Base-by-base conservation (phyloP, 2,797 vertebrate genomes). In the Hoplostethus mediterraneus region DNA sequence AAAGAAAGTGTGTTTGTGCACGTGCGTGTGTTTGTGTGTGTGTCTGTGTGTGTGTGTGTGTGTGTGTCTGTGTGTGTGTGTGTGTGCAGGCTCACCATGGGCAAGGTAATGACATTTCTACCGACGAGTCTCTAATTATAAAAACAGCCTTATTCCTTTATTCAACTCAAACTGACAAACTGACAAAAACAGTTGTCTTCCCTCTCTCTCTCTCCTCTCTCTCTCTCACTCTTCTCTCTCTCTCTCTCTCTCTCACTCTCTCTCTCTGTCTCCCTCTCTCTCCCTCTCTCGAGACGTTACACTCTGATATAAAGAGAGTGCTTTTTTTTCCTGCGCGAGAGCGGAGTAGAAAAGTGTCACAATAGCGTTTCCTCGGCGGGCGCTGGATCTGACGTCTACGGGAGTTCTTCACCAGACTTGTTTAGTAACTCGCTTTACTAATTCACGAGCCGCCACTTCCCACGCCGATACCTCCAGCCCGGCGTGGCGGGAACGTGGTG, bases 221-320 rank as follows among this genome's bases (percentile, higher is more conserved):
- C n/a, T n/a, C n/a, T n/a, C n/a, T n/a, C n/a, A n/a, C n/a, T n/a
- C n/a, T n/a, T n/a, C n/a, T n/a, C n/a, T n/a, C n/a, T n/a, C n/a
- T n/a, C n/a, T n/a, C n/a, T n/a, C n/a, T n/a, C n/a, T n/a, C n/a
- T n/a, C n/a, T n/a, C n/a, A n/a, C n/a, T n/a, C n/a, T n/a, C n/a
- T n/a, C n/a, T n/a, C n/a, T n/a, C n/a, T n/a, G n/a, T n/a, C n/a
- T n/a, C n/a, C n/a, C n/a, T n/a, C n/a, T n/a, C n/a, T n/a, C n/a
- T n/a, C n/a, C 21, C 78, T 72, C 81, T 79, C 75, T 80, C 60
- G 77, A 84, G 86, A 88, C 84, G 77, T 82, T 80, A 75, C 38
- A 81, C 84, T 87, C 90, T 90, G 79, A 92, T 87, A 83, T 87
- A 83, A 89, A 79, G 86, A 85, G 73, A 83, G 78, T 57, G 77